Evolutionary conservation across 2,797 vertebrate genomes (phyloP), one percentile per base, ranked within the genome.

Genomic region (Dallia pectoralis): DNA sequence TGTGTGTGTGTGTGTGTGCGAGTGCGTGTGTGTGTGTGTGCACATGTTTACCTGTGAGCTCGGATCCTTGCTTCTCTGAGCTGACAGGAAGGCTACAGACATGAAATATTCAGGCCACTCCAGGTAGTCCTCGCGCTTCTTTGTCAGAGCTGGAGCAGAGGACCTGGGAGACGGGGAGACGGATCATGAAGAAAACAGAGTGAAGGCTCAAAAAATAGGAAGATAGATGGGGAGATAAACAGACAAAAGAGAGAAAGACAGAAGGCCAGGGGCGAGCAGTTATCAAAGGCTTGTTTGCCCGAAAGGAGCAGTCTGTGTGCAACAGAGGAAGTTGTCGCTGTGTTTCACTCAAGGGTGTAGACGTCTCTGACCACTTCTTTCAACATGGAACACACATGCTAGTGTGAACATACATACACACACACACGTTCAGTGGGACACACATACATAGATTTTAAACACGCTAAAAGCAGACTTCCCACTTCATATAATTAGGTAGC

Each of bases 71-170:
- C 97, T 98, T 87, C 97, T 95, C 84, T 99, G 97, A 14, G 97
- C 97, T 3, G 97, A 97, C 73, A 99, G 90, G 87, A 99, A 98
- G 6, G 97, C 97, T 25, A 99, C 97, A 2, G 97, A 96, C 97
- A 99, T 99, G 71, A 99, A 99, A 91, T 98, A 99, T 77, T 99
- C 97, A 0, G 96, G 95, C 96, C 97, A 98, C 73, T 99, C 96
- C 87, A 99, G 91, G 84, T 97, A 99, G 86, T 97, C 95, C 2
- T 96, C 94, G 77, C 96, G 90, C 86, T 98, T 98, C 82, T 74
- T 93, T 71, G 89, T 91, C 74, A 79, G 66, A 66, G 30, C 49
- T 12, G 90, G 87, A 65, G 27, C 49, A 18, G 90, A 87, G 18
- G 71, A 27, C 67, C 82, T 82, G 59, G 11, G 32, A 25, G 29